Conservation (phyloP, 2,888 invertebrate genomes). For the Microplitis deprimator region DNA sequence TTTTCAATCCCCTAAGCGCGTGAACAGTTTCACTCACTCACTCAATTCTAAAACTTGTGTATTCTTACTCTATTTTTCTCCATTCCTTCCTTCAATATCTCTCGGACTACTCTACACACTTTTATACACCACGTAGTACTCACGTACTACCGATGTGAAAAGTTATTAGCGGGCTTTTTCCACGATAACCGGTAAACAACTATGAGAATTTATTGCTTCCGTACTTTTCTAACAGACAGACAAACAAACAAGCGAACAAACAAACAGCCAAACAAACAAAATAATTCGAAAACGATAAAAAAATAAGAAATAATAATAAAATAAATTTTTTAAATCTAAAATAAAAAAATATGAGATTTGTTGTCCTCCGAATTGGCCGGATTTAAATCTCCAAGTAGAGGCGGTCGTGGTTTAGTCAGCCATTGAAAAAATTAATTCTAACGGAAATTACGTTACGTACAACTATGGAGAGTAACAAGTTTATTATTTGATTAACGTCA, state of each 20-base stretch:
- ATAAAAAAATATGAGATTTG: neutral
- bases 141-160: slow-evolving; percentile 15
- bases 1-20: slow-evolving; percentile 24
- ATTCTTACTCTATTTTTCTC: neutral
- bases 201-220: slow-evolving; percentile 28
- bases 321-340: neutral
- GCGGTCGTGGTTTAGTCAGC: slow-evolving; percentile 34
- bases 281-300: too few species aligned
- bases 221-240: slow-evolving; percentile 29
- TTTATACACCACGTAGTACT: neutral
- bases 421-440: slow-evolving; percentile 41
- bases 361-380: neutral
- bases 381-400: slow-evolving; percentile 12
- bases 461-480: neutral
- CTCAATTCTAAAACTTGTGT: neutral
- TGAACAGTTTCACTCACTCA: slow-evolving; percentile 24
- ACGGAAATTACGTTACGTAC: slow-evolving; percentile 37
- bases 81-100: slow-evolving; percentile 26
- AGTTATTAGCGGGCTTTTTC: slow-evolving; percentile 32
- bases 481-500: neutral
- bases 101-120: neutral
- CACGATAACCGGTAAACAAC: slow-evolving; percentile 37
- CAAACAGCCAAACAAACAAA: neutral
- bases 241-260: slow-evolving; percentile 10
- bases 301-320: too few species aligned